phyloP scores from a whole-genome alignment of 2,888 invertebrate genomes.

The Nezara viridula region DNA sequence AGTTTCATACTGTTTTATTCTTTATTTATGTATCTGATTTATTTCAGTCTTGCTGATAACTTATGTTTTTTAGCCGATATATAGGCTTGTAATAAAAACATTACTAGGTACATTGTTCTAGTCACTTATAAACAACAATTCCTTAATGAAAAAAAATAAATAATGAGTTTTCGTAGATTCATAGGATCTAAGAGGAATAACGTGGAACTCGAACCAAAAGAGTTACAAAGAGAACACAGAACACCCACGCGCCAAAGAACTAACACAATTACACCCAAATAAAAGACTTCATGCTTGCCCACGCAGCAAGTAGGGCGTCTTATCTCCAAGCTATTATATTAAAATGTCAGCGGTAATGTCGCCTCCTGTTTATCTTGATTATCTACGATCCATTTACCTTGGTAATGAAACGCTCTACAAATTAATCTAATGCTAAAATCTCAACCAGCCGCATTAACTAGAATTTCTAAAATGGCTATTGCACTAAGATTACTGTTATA shows the following conservation, averaged over 20 bases:
- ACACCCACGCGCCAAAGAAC: neutral
- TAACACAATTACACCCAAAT: conserved; percentile 2
- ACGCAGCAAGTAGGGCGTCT: neutral
- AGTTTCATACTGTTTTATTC: too few relatives aligned
- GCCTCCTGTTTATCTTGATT: neutral
- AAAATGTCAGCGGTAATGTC: neutral
- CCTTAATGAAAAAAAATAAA: too few relatives aligned
- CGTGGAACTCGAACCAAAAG: neutral
- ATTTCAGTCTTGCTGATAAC: too few relatives aligned
- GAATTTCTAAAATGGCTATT: neutral
- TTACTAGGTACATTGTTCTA: too few relatives aligned
- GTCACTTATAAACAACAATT: too few relatives aligned
- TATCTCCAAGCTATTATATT: neutral
- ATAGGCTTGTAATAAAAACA: too few relatives aligned
- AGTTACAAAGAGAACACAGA: neutral
- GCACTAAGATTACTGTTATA: neutral
- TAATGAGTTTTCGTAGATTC: neutral
- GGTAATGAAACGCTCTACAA: neutral
- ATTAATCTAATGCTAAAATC: neutral
- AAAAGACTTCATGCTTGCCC: neutral
- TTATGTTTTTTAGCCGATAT: too few relatives aligned
- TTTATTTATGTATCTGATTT: too few relatives aligned
- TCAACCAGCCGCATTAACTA: neutral
- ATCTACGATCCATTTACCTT: neutral
- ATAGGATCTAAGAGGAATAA: neutral